Conservation (phyloP, 2,113 vertebrate species). For the Lanius ludovicianus region DNA sequence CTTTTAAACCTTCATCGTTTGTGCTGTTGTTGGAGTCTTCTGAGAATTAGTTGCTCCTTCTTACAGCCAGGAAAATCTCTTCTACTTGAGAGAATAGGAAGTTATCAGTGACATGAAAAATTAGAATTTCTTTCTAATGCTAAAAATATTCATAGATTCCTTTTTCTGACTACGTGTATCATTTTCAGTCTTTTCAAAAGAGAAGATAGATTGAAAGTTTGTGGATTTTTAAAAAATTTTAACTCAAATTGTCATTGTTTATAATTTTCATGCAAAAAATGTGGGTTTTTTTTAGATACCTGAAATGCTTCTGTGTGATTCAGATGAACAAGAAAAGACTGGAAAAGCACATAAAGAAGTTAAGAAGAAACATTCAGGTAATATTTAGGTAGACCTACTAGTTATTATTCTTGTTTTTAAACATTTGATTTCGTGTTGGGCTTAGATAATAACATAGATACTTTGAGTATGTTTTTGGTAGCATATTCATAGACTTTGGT, state of each 20-base stretch:
- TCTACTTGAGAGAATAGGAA: neutral
- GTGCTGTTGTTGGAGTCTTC: neutral
- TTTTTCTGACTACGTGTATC: neutral
- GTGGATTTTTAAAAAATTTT: accelerated
- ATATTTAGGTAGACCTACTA: neutral
- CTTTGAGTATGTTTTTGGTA: neutral
- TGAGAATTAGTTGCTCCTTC: neutral
- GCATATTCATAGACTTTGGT: neutral
- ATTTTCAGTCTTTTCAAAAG: neutral
- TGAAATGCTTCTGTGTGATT: conserved; percentile 85
- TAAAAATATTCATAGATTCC: neutral
- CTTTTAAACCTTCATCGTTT: neutral
- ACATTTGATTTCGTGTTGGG: neutral
- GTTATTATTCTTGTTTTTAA: neutral
- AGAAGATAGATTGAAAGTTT: neutral
- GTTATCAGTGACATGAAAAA: neutral
- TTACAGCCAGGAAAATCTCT: neutral
- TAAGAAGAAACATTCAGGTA: conserved; percentile 77
- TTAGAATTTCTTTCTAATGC: neutral
- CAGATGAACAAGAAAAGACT: conserved; percentile 66
- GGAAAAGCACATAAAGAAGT: conserved; percentile 46
- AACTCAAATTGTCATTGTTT: neutral
- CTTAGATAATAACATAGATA: neutral
- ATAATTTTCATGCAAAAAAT: neutral
- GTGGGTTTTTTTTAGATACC: conserved; percentile 85